A percentile compares a stretch with the other conserved stretches of the same genome.
These are phyloP conservation scores for Drepanosiphum platanoidis DNA, from an alignment of 2,888 invertebrate genomes.

Conservation along the genomic window DNA sequence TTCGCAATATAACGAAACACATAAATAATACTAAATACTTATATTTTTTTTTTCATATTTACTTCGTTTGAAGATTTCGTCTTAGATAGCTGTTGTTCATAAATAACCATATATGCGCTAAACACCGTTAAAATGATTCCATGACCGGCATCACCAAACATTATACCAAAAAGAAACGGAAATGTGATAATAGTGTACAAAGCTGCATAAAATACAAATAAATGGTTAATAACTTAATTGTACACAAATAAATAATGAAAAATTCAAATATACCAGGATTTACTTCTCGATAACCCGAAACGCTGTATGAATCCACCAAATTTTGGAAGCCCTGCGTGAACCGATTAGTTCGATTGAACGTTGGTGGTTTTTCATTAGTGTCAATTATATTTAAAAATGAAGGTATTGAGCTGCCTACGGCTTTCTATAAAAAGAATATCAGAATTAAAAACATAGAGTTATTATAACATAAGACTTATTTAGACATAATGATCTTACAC, in stretches of 20 bases:
- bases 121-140: conserved; percentile 76
- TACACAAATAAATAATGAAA: background rate
- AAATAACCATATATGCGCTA: conserved; percentile 74
- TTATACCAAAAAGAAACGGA: conserved; percentile 81
- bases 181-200: conserved; percentile 79
- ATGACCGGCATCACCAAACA: conserved; percentile 83
- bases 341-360: conserved; percentile 90
- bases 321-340: conserved; percentile 93
- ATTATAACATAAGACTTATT: conserved; percentile 5
- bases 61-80: conserved; percentile 70
- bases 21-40: background rate
- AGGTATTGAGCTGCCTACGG: conserved; percentile 86
- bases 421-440: conserved; percentile 69
- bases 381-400: conserved; percentile 92
- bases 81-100: conserved; percentile 72
- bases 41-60: conserved; percentile 32
- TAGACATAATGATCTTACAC: conserved; percentile 71
- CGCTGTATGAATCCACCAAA: conserved; percentile 92
- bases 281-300: conserved; percentile 90
- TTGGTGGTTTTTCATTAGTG: conserved; percentile 84
- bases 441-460: conserved; percentile 14
- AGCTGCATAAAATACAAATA: conserved; percentile 69
- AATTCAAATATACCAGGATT: conserved; percentile 76
- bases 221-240: background rate
- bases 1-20: background rate